phyloP scores from a whole-genome alignment of 2,797 vertebrate genomes.

The Fratercula arctica region DNA sequence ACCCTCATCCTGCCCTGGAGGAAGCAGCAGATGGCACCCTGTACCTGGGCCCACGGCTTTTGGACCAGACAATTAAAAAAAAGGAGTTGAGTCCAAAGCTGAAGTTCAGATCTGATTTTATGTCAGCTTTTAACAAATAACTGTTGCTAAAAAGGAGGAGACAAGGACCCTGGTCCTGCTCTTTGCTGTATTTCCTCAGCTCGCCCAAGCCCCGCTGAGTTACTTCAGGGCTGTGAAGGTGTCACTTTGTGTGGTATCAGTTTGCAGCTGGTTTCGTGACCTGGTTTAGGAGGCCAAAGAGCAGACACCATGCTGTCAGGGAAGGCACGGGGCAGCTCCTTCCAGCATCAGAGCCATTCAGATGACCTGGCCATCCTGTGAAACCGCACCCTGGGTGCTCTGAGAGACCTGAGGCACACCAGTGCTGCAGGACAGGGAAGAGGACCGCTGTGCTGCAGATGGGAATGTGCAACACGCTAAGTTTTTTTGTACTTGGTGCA shows the following conservation, averaged over 20 bases:
- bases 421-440: no score
- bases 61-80: background rate
- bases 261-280: no score
- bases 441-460: fast-evolving
- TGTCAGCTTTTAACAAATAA: background rate
- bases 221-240: background rate
- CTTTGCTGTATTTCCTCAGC: background rate
- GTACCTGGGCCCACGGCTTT: background rate
- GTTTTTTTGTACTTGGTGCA: background rate
- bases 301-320: fast-evolving
- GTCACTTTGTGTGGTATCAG: fast-evolving
- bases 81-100: no score
- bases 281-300: background rate
- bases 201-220: background rate
- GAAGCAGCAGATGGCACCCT: background rate
- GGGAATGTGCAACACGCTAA: fast-evolving
- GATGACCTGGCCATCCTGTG: background rate
- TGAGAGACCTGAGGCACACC: fast-evolving
- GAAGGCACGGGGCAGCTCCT: background rate
- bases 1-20: fast-evolving
- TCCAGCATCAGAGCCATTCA: fast-evolving
- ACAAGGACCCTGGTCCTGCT: background rate
- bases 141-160: background rate
- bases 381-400: fast-evolving
- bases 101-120: background rate